These are phyloP conservation scores for Luscinia megarhynchos DNA, from an alignment of 2,797 vertebrate genomes.

Conservation along the genomic window DNA sequence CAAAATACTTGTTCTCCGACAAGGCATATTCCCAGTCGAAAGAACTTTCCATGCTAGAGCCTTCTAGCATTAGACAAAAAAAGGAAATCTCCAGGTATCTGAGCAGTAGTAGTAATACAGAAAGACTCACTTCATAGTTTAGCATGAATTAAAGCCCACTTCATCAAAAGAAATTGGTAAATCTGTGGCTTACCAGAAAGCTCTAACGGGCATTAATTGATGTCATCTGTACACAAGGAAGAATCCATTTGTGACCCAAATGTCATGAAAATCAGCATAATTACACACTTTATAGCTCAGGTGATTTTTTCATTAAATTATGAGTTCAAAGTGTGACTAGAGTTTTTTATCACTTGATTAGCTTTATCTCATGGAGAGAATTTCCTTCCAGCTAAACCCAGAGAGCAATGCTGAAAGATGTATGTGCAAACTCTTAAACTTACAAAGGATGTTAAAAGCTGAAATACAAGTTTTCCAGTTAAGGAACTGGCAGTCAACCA, in stretches of 20 bases:
- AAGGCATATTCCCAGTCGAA: not conserved
- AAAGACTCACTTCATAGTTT: slow-evolving; percentile 37
- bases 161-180: slow-evolving; percentile 57
- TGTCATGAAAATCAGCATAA: slow-evolving; percentile 79
- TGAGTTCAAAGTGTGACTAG: slow-evolving; percentile 57
- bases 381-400: slow-evolving; percentile 3
- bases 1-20: not conserved
- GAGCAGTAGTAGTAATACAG: slow-evolving; percentile 17
- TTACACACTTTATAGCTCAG: slow-evolving; percentile 65
- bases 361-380: slow-evolving; percentile 48
- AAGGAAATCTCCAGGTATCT: not conserved
- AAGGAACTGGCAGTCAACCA: not conserved
- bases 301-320: slow-evolving; percentile 77
- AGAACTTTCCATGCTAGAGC: not conserved
- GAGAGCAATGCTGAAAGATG: not conserved
- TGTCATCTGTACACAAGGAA: slow-evolving; percentile 73
- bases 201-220: slow-evolving; percentile 69
- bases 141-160: slow-evolving; percentile 62
- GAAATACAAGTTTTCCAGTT: not conserved
- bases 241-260: slow-evolving; percentile 79
- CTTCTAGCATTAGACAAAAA: not conserved
- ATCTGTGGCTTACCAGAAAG: slow-evolving; percentile 57
- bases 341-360: slow-evolving; percentile 66
- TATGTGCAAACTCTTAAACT: not conserved
- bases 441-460: not conserved